Evolutionary conservation across 2,797 vertebrate genomes (phyloP).

Genomic region (Falco columbarius): DNA sequence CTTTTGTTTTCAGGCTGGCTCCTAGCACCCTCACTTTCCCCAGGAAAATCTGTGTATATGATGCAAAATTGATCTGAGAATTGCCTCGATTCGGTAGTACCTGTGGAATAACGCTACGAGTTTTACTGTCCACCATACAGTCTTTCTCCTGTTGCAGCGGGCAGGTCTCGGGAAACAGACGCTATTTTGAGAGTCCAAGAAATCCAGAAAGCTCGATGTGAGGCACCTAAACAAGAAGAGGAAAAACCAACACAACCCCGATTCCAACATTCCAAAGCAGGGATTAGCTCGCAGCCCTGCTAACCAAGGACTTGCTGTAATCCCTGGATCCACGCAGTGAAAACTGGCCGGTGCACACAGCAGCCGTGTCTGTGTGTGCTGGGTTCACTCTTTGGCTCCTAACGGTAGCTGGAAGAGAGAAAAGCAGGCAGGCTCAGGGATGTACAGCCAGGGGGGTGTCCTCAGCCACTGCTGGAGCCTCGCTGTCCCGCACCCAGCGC

Average conservation of each 20-base stretch:
- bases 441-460: not conserved
- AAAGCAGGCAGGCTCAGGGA: not conserved
- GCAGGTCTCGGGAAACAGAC: not conserved
- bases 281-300: not conserved
- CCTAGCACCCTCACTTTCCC: not conserved
- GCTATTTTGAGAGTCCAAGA: not conserved
- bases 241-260: fast-evolving
- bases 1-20: not conserved
- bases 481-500: not conserved
- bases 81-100: not conserved
- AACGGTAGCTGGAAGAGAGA: not conserved
- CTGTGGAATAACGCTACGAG: fast-evolving
- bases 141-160: not conserved
- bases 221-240: not conserved
- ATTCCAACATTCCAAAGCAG: not conserved
- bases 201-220: not conserved
- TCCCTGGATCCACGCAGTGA: not conserved
- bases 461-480: not conserved
- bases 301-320: not conserved
- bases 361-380: fast-evolving
- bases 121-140: not conserved
- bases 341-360: not conserved
- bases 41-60: not conserved
- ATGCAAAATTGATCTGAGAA: not conserved
- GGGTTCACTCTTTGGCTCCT: not conserved